These are phyloP conservation scores for Oryzias woworae DNA, from an alignment of 2,113 vertebrate genomes.

Conservation along the genomic window DNA sequence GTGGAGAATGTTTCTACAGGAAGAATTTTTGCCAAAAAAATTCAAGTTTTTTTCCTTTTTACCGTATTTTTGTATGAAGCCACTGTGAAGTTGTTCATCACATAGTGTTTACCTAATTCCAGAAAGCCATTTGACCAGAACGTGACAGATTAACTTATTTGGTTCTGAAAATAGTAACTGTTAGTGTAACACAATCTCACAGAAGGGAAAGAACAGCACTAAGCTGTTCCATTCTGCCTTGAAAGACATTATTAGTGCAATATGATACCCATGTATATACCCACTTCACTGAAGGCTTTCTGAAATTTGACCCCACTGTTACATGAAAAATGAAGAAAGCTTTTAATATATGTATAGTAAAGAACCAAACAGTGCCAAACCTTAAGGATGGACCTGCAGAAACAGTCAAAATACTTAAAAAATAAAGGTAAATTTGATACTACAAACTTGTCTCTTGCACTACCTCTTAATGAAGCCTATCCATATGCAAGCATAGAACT, in stretches of 20 bases:
- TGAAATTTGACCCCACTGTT: slow-evolving; percentile 56
- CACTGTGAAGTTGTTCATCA: slow-evolving; percentile 60
- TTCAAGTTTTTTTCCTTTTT: neutral
- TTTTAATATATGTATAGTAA: slow-evolving; percentile 22
- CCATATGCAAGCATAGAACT: slow-evolving; percentile 53
- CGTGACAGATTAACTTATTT: slow-evolving; percentile 29
- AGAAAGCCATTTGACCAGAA: slow-evolving; percentile 51
- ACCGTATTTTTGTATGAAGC: slow-evolving; percentile 4
- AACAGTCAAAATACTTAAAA: neutral
- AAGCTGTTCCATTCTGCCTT: slow-evolving; percentile 43
- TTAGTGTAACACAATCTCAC: slow-evolving; percentile 49
- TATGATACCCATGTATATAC: slow-evolving; percentile 31
- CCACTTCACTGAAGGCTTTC: slow-evolving; percentile 40
- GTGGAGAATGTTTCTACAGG: neutral
- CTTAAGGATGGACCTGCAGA: neutral
- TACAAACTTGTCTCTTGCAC: too few relatives aligned
- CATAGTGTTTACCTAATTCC: slow-evolving; percentile 59
- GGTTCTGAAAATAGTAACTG: slow-evolving; percentile 47
- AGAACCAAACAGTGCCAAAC: slow-evolving; percentile 16
- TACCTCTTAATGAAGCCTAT: slow-evolving; percentile 1
- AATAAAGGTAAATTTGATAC: too few relatives aligned
- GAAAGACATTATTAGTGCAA: slow-evolving; percentile 45
- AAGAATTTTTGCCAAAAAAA: neutral
- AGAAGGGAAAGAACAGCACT: slow-evolving; percentile 17
- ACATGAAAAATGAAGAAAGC: slow-evolving; percentile 47